phyloP scores from a whole-genome alignment of 1,140 invertebrate genomes.

The Orussus abietinus region DNA sequence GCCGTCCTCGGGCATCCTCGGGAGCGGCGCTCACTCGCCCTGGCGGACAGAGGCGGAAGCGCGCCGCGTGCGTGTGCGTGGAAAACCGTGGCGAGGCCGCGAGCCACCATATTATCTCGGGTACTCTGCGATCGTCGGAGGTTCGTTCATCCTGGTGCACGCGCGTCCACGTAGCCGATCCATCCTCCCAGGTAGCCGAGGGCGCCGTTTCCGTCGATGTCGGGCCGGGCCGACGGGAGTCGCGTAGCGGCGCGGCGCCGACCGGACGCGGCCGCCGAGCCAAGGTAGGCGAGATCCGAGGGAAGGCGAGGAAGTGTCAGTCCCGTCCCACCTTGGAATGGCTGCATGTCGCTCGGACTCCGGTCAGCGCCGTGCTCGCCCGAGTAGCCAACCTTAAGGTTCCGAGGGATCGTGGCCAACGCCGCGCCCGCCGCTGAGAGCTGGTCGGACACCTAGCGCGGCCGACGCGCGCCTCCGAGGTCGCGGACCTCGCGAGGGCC shows the following conservation, averaged over 20 bases:
- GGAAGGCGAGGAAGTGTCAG: slow-evolving; percentile 29
- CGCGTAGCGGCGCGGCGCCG: too few relatives aligned
- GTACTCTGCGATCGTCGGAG: slow-evolving; percentile 19
- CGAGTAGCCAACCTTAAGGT: too few relatives aligned
- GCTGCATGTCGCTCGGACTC: slow-evolving; percentile 33
- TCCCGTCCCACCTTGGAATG: slow-evolving; percentile 30
- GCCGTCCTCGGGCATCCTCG: too few relatives aligned
- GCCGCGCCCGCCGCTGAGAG: too few relatives aligned
- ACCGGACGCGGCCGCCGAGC: slow-evolving; percentile 7
- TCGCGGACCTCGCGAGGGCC: too few relatives aligned
- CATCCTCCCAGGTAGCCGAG: slow-evolving; percentile 7
- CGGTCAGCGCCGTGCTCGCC: too few relatives aligned
- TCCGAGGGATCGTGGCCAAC: too few relatives aligned
- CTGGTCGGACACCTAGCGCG: too few relatives aligned
- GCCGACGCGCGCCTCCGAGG: too few relatives aligned
- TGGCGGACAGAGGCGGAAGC: too few relatives aligned
- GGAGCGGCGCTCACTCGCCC: slow-evolving; percentile 4
- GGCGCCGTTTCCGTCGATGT: slow-evolving; percentile 13
- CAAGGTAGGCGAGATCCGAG: slow-evolving; percentile 16
- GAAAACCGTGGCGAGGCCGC: slow-evolving; percentile 24
- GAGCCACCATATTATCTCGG: slow-evolving; percentile 37
- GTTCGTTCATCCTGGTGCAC: slow-evolving; percentile 14
- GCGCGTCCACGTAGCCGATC: slow-evolving; percentile 4
- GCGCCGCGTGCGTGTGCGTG: slow-evolving; percentile 22
- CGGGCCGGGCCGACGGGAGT: slow-evolving; percentile 17